Base-by-base conservation (phyloP, 2,888 invertebrate genomes). In the Charanyca ferruginea region DNA sequence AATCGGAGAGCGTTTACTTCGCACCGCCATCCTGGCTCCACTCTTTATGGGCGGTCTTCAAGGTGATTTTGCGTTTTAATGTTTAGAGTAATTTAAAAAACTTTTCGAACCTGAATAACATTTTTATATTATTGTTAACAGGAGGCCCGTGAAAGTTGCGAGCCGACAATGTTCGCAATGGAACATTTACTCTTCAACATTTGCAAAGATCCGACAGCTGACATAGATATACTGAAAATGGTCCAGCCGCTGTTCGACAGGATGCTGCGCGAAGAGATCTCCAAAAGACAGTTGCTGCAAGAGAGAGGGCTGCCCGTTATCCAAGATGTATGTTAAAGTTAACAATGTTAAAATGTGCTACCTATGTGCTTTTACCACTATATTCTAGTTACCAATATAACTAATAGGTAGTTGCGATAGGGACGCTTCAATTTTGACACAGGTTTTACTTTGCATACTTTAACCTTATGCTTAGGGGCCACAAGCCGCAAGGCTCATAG, bases 1-100 rank as follows among this genome's bases (percentile, higher is more conserved):
- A 98, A 0, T 98, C 98, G 0, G 99, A 99, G 88, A 98, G 98
- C 85, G 98, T 98, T 0, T 99, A 98, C 89, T 99, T 98, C 85
- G 99, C 98, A 0, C 97, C 97, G 8, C 95, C 96, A 1, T 96
- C 97, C 0, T 99, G 98, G 98, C 93, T 99, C 0, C 95, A 96
- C 55, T 95, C 96, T 3, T 97, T 98, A 0, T 96, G 97, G 78
- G 94, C 96, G 83, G 97, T 97, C 23, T 98, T 98, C 85, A 96
- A 97, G 92, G 98, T 97, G 18, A 76, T 69, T 73, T 41, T 32
- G 64, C 28, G 54, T 61, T 55, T 48, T 22, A n/a, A 20, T n/a
- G 7, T 13, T n/a, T 20, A 8, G 2, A 1, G 16, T 18, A 3
- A n/a, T 35, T 25, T 28, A 16, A 11, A 8, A 16, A 18, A 25